A percentile compares a stretch with the other conserved stretches of the same genome.
phyloP scores from a whole-genome alignment of 2,888 invertebrate genomes.

The Euclidia mi region DNA sequence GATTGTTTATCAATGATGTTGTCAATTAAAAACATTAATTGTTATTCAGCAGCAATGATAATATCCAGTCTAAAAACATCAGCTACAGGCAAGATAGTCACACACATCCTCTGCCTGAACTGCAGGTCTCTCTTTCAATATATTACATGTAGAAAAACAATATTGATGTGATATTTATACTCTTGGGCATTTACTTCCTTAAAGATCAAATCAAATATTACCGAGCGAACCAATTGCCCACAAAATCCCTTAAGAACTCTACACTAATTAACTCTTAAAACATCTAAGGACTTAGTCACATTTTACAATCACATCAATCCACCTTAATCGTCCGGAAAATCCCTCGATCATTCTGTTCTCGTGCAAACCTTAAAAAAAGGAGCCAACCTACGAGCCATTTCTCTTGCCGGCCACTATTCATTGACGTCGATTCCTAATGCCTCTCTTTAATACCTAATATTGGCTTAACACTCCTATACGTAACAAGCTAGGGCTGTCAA shows the following conservation, averaged over 20 bases:
- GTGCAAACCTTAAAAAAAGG: constrained; percentile 28
- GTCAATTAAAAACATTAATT: too few species aligned
- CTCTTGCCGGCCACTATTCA: constrained; percentile 51
- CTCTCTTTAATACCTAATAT: constrained; percentile 74
- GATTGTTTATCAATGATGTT: too few species aligned
- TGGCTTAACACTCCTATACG: constrained; percentile 64
- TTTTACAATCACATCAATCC: constrained; percentile 25
- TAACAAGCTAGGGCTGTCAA: constrained; percentile 44
- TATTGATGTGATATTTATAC: too few species aligned
- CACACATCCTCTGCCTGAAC: too few species aligned
- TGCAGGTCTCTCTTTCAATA: too few species aligned
- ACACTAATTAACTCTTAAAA: constrained; percentile 13
- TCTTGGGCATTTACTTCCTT: too few species aligned
- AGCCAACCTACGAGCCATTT: constrained; percentile 28
- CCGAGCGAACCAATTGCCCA: too few species aligned
- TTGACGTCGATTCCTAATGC: constrained; percentile 59
- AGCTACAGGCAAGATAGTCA: too few species aligned
- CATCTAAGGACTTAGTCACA: constrained; percentile 27
- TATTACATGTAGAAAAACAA: too few species aligned
- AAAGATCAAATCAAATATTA: too few species aligned
- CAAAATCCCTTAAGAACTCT: not conserved
- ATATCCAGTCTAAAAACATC: too few species aligned
- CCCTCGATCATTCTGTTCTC: constrained; percentile 1
- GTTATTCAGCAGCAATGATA: too few species aligned
- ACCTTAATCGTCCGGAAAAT: constrained; percentile 21